Percentiles rank a stretch among this genome's conserved stretches.
Evolutionary conservation across 2,888 invertebrate species (phyloP).

Genomic region (Thymelicus acteon): DNA sequence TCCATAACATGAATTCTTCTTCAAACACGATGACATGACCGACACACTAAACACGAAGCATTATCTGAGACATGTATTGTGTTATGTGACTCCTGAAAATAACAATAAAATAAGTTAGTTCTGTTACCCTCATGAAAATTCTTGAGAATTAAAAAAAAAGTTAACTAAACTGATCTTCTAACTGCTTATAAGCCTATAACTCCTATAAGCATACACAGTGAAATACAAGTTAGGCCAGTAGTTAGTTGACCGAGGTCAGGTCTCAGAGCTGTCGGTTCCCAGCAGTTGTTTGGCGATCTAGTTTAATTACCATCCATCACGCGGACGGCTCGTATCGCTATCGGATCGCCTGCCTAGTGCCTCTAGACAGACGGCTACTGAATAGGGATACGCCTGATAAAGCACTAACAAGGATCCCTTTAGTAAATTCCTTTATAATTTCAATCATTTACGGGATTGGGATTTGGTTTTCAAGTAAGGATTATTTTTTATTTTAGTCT

Average conservation of each 20-base stretch:
- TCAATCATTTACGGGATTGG: neutral
- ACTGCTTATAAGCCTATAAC: neutral
- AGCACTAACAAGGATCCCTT: slow-evolving; percentile 10
- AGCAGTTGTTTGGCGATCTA: slow-evolving; percentile 51
- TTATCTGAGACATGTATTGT: no score
- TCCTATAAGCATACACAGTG: neutral
- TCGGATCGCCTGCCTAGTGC: slow-evolving; percentile 46
- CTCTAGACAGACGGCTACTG: slow-evolving; percentile 52
- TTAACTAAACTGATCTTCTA: no score
- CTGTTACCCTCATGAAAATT: no score
- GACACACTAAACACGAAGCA: no score
- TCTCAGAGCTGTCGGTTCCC: slow-evolving; percentile 43
- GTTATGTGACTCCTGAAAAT: no score
- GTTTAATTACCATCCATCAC: slow-evolving; percentile 70
- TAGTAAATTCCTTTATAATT: neutral
- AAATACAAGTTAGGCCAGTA: neutral
- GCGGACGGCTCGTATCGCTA: slow-evolving; percentile 55
- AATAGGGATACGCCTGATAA: slow-evolving; percentile 48
- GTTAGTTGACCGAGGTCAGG: slow-evolving; percentile 43
- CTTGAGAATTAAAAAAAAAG: no score
- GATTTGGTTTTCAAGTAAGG: no score
- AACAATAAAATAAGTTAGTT: no score
- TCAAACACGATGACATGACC: no score
- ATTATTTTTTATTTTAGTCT: no score
- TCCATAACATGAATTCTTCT: no score